Evolutionary conservation across 2,797 vertebrate species (phyloP).

Genomic region (Enteromius radiatus): DNA sequence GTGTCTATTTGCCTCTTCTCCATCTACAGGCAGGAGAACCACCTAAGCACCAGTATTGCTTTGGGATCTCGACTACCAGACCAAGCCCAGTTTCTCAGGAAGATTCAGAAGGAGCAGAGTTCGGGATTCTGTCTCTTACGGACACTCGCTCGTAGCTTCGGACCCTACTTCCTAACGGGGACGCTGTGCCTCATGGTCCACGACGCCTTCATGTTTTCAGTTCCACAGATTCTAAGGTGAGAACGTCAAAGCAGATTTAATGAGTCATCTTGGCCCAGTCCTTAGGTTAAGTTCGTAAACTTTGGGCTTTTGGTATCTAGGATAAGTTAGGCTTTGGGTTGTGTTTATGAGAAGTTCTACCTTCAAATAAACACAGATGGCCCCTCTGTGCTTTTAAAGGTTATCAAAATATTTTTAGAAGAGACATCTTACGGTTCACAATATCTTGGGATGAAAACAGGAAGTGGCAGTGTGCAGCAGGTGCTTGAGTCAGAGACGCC

Average conservation of each 20-base stretch:
- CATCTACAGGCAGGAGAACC: constrained; percentile 77
- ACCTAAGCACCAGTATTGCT: constrained; percentile 69
- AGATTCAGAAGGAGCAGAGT: constrained; percentile 78
- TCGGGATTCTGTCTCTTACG: constrained; percentile 81
- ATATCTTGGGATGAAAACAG: constrained; percentile 58
- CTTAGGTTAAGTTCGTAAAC: constrained; percentile 15
- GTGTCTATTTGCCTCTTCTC: constrained; percentile 57
- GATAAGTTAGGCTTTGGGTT: not conserved
- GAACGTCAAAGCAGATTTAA: constrained; percentile 49
- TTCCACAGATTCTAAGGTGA: constrained; percentile 91
- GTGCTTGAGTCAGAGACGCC: constrained; percentile 48
- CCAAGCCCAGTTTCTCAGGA: constrained; percentile 84
- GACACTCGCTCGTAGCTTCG: constrained; percentile 83
- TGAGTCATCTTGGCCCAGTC: constrained; percentile 19
- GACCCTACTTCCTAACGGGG: constrained; percentile 84
- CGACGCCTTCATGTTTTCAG: constrained; percentile 89
- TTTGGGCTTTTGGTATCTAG: constrained; percentile 27
- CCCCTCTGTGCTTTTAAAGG: constrained; percentile 32
- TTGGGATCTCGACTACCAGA: constrained; percentile 76
- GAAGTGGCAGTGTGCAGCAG: constrained; percentile 56
- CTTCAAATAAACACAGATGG: constrained; percentile 50
- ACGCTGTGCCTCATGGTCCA: constrained; percentile 86
- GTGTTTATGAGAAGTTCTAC: constrained; percentile 27
- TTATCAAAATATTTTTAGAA: constrained; percentile 51
- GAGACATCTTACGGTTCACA: constrained; percentile 49